These are phyloP conservation scores for Arion vulgaris DNA, from an alignment of 1,140 invertebrate genomes.

Conservation along the genomic window DNA sequence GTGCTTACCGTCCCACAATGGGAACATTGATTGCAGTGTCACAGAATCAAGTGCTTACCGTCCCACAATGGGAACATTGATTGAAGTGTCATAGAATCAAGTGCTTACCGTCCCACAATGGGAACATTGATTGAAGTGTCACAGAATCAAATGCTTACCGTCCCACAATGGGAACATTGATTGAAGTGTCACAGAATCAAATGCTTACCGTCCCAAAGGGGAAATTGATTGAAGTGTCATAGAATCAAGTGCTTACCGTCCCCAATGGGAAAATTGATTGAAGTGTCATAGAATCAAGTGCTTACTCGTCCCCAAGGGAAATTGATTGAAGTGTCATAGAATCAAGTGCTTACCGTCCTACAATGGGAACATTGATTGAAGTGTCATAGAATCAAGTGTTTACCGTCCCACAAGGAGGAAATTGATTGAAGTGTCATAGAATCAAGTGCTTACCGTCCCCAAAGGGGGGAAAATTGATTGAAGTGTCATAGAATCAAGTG, in stretches of 20 bases:
- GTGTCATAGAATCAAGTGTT: slow-evolving; percentile 15
- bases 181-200: slow-evolving; percentile 18
- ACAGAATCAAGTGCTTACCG: slow-evolving; percentile 12
- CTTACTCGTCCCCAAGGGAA: neutral
- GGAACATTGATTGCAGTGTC: slow-evolving; percentile 10
- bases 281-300: too few relatives aligned
- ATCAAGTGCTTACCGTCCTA: slow-evolving; percentile 1
- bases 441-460: slow-evolving; percentile 1
- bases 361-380: slow-evolving; percentile 2
- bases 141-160: slow-evolving; percentile 11
- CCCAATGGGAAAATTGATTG: too few relatives aligned
- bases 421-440: slow-evolving; percentile 19
- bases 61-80: slow-evolving; percentile 4
- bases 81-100: slow-evolving; percentile 21
- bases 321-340: slow-evolving; percentile 19
- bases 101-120: slow-evolving; percentile 2
- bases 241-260: too few relatives aligned
- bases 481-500: slow-evolving; percentile 18
- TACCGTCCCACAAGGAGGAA: neutral
- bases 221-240: neutral
- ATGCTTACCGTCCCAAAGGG: neutral
- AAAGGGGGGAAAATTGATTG: neutral
- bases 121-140: slow-evolving; percentile 9
- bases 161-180: slow-evolving; percentile 4
- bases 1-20: slow-evolving; percentile 2